Evolutionary conservation across 2,888 invertebrate genomes (phyloP).

Genomic region (Caenorhabditis becei): DNA sequence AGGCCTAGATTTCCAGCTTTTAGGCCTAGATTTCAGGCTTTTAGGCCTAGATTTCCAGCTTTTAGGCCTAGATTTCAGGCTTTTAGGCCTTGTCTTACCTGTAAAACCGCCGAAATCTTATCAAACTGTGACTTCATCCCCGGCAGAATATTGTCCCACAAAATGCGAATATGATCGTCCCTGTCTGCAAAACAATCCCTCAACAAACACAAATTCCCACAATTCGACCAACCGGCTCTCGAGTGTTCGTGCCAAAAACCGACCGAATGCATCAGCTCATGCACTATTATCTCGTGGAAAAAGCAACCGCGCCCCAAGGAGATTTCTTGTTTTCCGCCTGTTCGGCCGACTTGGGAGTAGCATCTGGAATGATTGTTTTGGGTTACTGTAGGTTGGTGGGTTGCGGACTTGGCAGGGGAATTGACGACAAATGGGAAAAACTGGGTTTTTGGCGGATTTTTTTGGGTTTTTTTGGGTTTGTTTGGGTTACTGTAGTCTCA

Average conservation of each 20-base stretch:
- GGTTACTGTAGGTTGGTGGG: too few species aligned
- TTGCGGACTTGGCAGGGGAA: neutral
- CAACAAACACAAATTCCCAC: neutral
- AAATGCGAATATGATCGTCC: constrained; percentile 82
- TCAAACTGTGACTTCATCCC: constrained; percentile 82
- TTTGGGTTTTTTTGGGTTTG: too few species aligned
- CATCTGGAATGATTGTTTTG: constrained; percentile 75
- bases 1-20: too few species aligned
- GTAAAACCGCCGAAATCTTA: constrained; percentile 73
- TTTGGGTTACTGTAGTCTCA: too few species aligned
- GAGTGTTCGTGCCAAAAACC: constrained; percentile 81
- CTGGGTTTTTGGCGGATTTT: too few species aligned
- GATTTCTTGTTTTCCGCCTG: constrained; percentile 80
- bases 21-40: too few species aligned
- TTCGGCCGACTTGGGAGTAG: constrained; percentile 81
- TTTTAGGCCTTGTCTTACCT: constrained; percentile 28
- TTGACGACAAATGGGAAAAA: too few species aligned
- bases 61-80: too few species aligned
- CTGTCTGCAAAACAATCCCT: constrained; percentile 78
- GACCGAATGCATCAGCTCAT: constrained; percentile 79
- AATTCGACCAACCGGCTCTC: constrained; percentile 71
- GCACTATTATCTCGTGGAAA: constrained; percentile 81
- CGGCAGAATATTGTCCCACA: constrained; percentile 82
- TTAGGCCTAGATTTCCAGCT: too few species aligned
- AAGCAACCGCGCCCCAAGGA: constrained; percentile 79